These are phyloP conservation scores for Muntiacus reevesi DNA, from an alignment of 2,113 vertebrate species.

Conservation along the genomic window DNA sequence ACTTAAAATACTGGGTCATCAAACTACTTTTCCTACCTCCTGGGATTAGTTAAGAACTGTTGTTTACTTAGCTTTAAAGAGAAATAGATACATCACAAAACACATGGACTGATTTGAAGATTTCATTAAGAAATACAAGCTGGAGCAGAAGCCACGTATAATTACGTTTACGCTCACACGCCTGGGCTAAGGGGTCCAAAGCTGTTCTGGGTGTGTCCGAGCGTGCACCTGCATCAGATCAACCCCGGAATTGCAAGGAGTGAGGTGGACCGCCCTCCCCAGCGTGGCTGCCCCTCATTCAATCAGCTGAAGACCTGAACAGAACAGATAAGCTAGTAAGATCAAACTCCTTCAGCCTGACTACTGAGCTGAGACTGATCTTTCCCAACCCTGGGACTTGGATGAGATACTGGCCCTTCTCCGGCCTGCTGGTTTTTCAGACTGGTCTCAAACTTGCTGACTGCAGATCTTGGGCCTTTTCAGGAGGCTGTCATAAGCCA, in stretches of 20 bases:
- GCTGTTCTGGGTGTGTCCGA: neutral
- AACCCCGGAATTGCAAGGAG: neutral
- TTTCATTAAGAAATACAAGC: neutral
- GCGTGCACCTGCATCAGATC: neutral
- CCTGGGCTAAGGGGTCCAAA: neutral
- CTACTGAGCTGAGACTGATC: neutral
- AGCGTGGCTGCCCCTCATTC: neutral
- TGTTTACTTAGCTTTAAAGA: neutral
- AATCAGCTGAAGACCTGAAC: neutral
- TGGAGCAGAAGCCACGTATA: rapidly evolving
- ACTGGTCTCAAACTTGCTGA: neutral
- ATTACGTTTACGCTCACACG: rapidly evolving
- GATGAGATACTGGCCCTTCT: neutral
- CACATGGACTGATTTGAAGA: neutral
- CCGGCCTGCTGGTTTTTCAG: neutral
- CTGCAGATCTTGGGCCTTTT: neutral
- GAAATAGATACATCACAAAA: neutral
- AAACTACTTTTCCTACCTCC: neutral
- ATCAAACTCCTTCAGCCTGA: neutral
- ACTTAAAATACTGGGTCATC: neutral
- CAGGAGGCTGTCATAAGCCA: neutral
- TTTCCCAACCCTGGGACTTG: neutral
- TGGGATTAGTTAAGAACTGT: neutral
- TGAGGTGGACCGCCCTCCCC: neutral
- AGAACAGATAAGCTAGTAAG: neutral